phyloP scores from a whole-genome alignment of 2,797 vertebrate genomes.

The Neomorphus geoffroyi region DNA sequence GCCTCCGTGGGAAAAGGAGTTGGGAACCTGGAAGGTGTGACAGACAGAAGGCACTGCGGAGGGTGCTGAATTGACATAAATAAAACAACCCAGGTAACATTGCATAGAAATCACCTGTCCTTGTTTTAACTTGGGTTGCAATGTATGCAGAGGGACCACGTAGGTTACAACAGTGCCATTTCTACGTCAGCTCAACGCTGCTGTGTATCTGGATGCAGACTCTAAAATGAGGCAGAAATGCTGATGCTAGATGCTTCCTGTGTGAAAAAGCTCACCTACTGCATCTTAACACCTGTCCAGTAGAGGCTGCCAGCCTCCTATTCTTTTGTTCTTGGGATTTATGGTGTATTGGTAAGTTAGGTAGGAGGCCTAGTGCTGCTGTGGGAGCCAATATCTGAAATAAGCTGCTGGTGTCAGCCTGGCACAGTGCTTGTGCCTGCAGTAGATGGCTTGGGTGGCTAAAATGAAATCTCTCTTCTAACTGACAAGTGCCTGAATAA shows the following conservation, averaged over 20 bases:
- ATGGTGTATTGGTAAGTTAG: not conserved
- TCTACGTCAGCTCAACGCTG: too few species aligned
- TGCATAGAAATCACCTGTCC: not conserved
- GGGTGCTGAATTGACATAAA: not conserved
- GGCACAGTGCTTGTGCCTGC: not conserved
- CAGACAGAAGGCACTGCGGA: not conserved
- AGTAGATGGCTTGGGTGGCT: not conserved
- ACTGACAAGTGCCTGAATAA: not conserved
- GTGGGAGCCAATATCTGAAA: not conserved
- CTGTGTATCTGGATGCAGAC: too few species aligned
- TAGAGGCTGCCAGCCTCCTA: not conserved
- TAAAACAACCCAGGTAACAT: not conserved
- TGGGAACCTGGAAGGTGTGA: not conserved
- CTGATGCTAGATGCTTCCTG: too few species aligned
- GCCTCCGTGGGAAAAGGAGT: not conserved
- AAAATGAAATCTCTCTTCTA: not conserved
- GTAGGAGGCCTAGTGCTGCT: not conserved
- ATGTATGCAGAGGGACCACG: accelerated
- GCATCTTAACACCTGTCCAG: not conserved
- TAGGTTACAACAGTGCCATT: not conserved
- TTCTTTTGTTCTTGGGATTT: not conserved
- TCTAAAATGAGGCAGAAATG: not conserved
- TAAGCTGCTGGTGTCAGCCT: not conserved
- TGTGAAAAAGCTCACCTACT: not conserved
- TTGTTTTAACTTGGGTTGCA: not conserved